Conservation (phyloP, 2,113 vertebrate species). For the Polypterus bichir region DNA sequence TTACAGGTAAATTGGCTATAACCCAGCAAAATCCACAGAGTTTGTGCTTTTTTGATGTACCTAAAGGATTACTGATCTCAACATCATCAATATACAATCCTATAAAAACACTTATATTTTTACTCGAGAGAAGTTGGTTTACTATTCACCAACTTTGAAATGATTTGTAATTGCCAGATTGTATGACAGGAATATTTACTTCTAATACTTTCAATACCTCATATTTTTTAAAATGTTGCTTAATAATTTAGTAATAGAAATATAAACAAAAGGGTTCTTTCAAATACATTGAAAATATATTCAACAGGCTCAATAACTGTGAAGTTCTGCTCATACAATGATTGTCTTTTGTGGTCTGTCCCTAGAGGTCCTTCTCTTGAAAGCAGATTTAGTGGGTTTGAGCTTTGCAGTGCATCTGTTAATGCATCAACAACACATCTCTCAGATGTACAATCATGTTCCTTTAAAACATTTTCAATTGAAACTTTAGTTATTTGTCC, state of each 20-base stretch:
- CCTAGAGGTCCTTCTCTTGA: slow-evolving; percentile 6
- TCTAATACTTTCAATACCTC: slow-evolving; percentile 3
- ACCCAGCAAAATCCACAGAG: too few species aligned
- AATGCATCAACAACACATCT: not conserved
- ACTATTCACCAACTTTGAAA: too few species aligned
- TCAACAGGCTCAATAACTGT: slow-evolving; percentile 8
- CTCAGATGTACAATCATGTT: slow-evolving; percentile 4
- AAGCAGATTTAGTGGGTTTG: slow-evolving; percentile 4
- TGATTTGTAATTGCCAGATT: too few species aligned
- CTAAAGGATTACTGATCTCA: too few species aligned
- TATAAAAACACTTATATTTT: too few species aligned
- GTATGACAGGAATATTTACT: not conserved
- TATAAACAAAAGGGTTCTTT: slow-evolving; percentile 8
- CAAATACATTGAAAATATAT: slow-evolving; percentile 9
- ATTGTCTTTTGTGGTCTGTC: not conserved
- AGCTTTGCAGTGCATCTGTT: not conserved
- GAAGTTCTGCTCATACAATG: slow-evolving; percentile 5
- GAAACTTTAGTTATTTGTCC: not conserved
- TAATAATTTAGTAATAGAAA: slow-evolving; percentile 4
- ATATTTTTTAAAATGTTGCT: not conserved
- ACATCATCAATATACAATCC: too few species aligned
- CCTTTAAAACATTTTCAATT: slow-evolving; percentile 5
- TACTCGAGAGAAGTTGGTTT: too few species aligned
- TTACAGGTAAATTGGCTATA: too few species aligned
- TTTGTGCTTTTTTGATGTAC: too few species aligned